Evolutionary conservation across 2,797 vertebrate species (phyloP), one percentile per base, ranked within the genome.

Genomic region (Hirundo rustica): DNA sequence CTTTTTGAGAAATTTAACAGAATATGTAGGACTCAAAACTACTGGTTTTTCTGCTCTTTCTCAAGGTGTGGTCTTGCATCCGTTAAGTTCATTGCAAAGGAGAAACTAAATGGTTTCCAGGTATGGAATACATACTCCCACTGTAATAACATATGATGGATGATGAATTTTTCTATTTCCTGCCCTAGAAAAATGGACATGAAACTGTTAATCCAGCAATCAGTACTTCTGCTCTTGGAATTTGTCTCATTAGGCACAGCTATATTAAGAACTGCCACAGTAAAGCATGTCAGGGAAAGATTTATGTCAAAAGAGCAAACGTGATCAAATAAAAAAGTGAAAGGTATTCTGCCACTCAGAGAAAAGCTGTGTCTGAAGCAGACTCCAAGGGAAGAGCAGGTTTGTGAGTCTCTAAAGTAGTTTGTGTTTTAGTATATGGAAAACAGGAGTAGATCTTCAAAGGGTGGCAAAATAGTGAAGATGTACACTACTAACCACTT

Each of bases 191-290:
- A 71, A 91, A 76, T 30, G 25, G 50, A 60, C 86, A 79, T 53
- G 70, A 89, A 92, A 84, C 13, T 68, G 68, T 85, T 92, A 78
- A 84, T 77, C 18, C 40, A 78, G 38, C 47, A 78, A 75, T 86
- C 47, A 50, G 85, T 78, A 64, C 47, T 85, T 83, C 54, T 89
- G 45, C 47, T 92, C 16, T 60, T 77, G 87, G 51, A 94, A 88
- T n/a, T n/a, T n/a, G n/a, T n/a, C n/a, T 92, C 73, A 79, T 92
- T 92, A 88, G 60, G 36, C 51, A 73, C 51, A 94, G 48, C 50
- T 96, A 84, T 94, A 93, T 95, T 93, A 83, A 70, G 79, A 94
- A 70, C 72, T 80, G 78, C 54, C 85, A 80, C 53, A 86, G 51
- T 64, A 93, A 89, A 88, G 48, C 58, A 42, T 60, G 60, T 45